Evolutionary conservation across 53 echinoderm and acorn worm species (phyloP).

Genomic region (Echinometra lucunter): DNA sequence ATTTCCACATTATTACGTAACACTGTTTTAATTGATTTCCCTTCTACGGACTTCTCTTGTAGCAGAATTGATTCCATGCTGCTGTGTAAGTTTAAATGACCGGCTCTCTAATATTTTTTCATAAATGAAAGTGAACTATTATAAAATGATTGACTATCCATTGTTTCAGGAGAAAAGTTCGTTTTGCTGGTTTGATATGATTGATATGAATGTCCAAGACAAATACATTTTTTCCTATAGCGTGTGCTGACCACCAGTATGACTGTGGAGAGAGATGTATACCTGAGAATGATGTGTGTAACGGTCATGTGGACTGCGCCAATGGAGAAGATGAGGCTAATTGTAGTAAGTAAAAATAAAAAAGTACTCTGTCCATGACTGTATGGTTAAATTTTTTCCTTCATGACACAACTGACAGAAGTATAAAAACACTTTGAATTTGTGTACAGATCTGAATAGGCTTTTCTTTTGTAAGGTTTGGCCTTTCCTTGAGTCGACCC

Average conservation of each 20-base stretch:
- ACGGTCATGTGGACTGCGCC: constrained; percentile 70
- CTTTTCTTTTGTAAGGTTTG: no score
- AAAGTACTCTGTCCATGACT: no score
- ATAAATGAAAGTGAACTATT: neutral
- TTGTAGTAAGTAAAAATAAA: constrained; percentile 68
- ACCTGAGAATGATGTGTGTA: constrained; percentile 70
- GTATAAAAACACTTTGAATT: no score
- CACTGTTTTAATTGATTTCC: neutral
- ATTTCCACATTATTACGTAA: neutral
- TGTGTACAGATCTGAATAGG: no score
- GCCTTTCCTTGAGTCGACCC: no score
- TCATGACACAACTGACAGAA: no score
- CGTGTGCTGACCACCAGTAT: constrained; percentile 57
- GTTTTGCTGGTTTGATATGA: neutral
- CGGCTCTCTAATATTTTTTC: neutral
- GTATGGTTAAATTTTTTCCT: no score
- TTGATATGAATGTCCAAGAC: neutral
- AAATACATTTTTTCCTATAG: neutral
- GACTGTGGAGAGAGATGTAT: constrained; percentile 81
- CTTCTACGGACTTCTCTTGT: neutral
- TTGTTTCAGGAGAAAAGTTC: no score
- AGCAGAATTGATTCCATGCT: neutral
- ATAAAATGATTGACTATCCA: no score
- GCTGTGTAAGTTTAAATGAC: neutral
- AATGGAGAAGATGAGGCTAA: constrained; percentile 75